Base-by-base conservation (phyloP, 1,140 invertebrate genomes). In the Zeugodacus cucurbitae region DNA sequence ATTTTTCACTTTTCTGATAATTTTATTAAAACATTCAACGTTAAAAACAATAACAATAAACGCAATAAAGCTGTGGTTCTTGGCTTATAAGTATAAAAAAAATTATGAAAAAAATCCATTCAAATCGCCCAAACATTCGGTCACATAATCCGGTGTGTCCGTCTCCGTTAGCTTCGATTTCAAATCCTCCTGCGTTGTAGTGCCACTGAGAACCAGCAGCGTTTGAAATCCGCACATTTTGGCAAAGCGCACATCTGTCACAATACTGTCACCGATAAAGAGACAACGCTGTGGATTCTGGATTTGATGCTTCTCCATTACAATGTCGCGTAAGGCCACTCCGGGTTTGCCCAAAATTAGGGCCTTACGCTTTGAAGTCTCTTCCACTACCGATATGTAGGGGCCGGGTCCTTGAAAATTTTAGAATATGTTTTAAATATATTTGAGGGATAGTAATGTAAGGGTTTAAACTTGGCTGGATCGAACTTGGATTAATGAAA, bases 211-310 rank as follows among this genome's bases (percentile, higher is more conserved):
- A 1, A 95, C 94, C n/a, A 95, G 90, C 14, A 95, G 89, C 0
- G 94, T 95, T 90, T 94, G 93, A 89, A 95, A 96, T 41, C 95
- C 94, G 10, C 93, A 94, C 26, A 93, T 90, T 29, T 93, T 94
- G 0, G 94, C 95, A 54, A 96, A 94, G 14, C 93, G 94, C 20
- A 96, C 94, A 87, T 96, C 95, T 89, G 94, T 94, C 44, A 94
- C 92, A 32, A 95, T 94, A 93, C 95, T 94, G 67, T 96, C 95
- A 29, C 95, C 95, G 88, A 96, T 94, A 78, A 96, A 95, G 22
- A 96, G 93, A 10, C 95, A 95, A 88, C 94, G 93, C 44, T 90
- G 91, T 0, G 94, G 92, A 87, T 95, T 91, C 0, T 90, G 92
- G 11, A 94, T 90, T 0, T 93, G 91, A 34, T 94, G 94, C 4